phyloP scores from a whole-genome alignment of 2,113 vertebrate genomes.

The Odontophorus gujanensis region DNA sequence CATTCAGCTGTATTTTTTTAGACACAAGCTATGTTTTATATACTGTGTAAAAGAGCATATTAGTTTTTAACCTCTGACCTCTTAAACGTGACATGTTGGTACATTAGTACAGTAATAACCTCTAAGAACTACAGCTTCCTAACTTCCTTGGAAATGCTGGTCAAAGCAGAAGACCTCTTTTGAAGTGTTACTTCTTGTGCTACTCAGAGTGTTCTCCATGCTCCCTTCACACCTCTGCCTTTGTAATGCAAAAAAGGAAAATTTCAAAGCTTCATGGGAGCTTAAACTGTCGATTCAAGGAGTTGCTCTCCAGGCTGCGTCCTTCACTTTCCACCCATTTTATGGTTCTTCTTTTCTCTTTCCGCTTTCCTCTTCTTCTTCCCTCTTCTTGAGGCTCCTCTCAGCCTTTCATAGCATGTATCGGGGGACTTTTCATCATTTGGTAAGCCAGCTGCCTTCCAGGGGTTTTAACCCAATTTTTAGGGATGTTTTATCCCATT shows the following conservation, averaged over 20 bases:
- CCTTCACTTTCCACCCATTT: background rate
- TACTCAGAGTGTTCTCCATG: background rate
- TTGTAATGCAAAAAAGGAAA: background rate
- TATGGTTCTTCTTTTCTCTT: background rate
- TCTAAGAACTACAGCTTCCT: background rate
- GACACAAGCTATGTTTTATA: background rate
- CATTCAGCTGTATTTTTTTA: background rate
- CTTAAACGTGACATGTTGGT: background rate
- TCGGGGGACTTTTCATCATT: background rate
- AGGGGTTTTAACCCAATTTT: background rate
- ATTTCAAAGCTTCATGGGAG: no score
- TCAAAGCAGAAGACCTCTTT: background rate
- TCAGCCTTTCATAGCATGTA: background rate
- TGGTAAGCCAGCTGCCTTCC: background rate
- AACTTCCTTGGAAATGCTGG: background rate
- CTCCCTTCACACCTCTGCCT: background rate
- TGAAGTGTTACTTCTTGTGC: background rate
- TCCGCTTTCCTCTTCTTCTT: background rate
- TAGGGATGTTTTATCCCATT: background rate
- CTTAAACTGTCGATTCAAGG: background rate
- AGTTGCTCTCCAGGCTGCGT: background rate
- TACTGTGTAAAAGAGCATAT: background rate
- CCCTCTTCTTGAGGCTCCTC: background rate
- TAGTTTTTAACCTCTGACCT: background rate
- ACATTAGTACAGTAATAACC: background rate